These are phyloP conservation scores for Heteronetta atricapilla DNA, from an alignment of 2,113 vertebrate genomes.

Conservation along the genomic window DNA sequence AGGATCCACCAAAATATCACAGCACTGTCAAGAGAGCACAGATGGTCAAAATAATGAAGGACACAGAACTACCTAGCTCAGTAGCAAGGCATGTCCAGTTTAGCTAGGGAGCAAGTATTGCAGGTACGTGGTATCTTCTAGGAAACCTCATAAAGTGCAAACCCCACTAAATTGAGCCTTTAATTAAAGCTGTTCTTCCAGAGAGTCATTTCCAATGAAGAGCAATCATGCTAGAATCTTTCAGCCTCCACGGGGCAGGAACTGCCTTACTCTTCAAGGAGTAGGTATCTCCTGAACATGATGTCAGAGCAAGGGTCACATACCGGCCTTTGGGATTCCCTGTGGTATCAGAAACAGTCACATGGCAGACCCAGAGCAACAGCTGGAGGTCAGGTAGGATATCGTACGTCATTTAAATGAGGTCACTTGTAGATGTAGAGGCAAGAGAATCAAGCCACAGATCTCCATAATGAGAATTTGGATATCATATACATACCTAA, in stretches of 20 bases:
- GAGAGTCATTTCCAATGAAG: not conserved
- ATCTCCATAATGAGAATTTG: not conserved
- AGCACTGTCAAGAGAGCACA: not conserved
- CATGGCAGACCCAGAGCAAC: not conserved
- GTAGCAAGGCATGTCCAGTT: not conserved
- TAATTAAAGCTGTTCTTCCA: not conserved
- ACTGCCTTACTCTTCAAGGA: not conserved
- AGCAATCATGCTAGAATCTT: not conserved
- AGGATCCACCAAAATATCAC: not conserved
- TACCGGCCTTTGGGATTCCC: not conserved
- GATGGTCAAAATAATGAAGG: not conserved
- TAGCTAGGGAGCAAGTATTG: not conserved
- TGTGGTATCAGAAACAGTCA: not conserved
- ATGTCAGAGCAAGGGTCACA: not conserved
- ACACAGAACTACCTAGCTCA: not conserved
- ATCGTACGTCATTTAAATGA: not conserved
- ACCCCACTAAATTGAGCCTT: not conserved
- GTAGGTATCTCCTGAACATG: not conserved
- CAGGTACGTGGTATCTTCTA: not conserved
- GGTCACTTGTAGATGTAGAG: not conserved
- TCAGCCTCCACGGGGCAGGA: not conserved
- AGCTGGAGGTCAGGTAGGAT: not conserved
- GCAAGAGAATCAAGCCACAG: not conserved
- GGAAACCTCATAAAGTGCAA: not conserved
- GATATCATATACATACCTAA: not conserved